Evolutionary conservation across 2,113 vertebrate species (phyloP), one percentile per base, ranked within the genome.

Genomic region (Apteryx owenii): DNA sequence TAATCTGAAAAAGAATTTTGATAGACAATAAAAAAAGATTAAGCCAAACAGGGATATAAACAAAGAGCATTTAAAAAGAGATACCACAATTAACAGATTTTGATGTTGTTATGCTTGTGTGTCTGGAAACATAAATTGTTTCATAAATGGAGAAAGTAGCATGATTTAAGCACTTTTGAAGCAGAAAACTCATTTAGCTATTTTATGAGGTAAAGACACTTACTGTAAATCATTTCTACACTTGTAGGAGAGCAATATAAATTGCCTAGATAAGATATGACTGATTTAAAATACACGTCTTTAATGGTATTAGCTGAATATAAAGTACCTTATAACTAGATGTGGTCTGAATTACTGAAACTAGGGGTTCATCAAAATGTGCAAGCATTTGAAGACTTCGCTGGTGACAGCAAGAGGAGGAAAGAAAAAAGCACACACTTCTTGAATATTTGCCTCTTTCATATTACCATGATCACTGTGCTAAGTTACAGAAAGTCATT

Each of bases 81-180:
- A 92, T 88, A 88, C 29, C 56, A 79, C 66, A 97, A 98, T 97
- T 98, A 98, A 96, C 93, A 98, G 93, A 97, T 98, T 98, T 97
- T 96, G 89, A 96, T 98, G 95, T 40, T 66, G 78, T 96, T 96
- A 97, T 62, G 80, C 81, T 95, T 95, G 81, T 94, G 88, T 68
- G 80, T 71, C 77, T 96, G 61, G 94, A 97, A 97, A 56, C 94
- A 97, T 97, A 96, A 96, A 97, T 95, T 97, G 58, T 95, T 98
- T 85, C 81, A 85, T 90, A 98, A 97, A 94, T 85, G 64, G 42
- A 88, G 50, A 86, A 95, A 96, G 86, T 81, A 86, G 25, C 29
- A 88, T 98, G 97, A 98, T 98, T 98, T 98, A 98, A 98, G 83
- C 90, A 98, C 97, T 97, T 98, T 96, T 96, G 95, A 97, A 97